These are phyloP conservation scores for Ataeniobius toweri DNA, from an alignment of 2,797 vertebrate genomes.

Conservation along the genomic window DNA sequence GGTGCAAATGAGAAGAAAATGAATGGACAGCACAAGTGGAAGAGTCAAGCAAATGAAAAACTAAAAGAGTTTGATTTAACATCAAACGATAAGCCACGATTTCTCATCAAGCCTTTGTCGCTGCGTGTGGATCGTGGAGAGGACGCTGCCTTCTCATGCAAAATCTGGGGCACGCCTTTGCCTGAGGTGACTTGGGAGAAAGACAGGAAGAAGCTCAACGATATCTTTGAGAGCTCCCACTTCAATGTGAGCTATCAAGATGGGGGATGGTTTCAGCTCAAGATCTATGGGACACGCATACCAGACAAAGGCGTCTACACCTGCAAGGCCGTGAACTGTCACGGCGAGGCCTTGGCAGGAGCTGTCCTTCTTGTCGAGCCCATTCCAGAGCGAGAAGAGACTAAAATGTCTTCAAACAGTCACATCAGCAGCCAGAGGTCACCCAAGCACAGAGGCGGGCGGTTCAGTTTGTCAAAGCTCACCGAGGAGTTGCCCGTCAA, in stretches of 20 bases:
- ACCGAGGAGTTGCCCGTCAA: conserved; percentile 63
- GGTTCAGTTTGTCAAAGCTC: conserved; percentile 46
- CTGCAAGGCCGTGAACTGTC: conserved; percentile 85
- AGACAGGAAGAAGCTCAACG: conserved; percentile 87
- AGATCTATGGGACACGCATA: conserved; percentile 82
- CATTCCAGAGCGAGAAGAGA: conserved; percentile 61
- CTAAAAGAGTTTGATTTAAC: conserved; percentile 50
- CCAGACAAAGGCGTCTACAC: conserved; percentile 92
- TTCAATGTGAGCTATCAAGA: conserved; percentile 79
- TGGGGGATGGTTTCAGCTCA: conserved; percentile 87
- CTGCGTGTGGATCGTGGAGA: conserved; percentile 85
- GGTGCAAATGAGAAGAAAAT: conserved; percentile 37
- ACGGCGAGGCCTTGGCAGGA: conserved; percentile 84
- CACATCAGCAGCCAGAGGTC: conserved; percentile 64
- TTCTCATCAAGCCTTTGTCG: conserved; percentile 87
- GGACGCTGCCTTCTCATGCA: conserved; percentile 88
- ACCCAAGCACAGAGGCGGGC: conserved; percentile 56
- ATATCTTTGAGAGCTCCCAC: conserved; percentile 92
- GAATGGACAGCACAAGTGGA: conserved; percentile 39
- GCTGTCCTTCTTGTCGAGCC: conserved; percentile 89
- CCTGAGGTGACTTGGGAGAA: conserved; percentile 90
- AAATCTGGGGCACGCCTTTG: conserved; percentile 84
- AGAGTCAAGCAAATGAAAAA: conserved; percentile 17
- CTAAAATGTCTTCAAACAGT: conserved; percentile 57
- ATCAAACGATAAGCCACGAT: conserved; percentile 76